phyloP scores from a whole-genome alignment of 2,888 invertebrate genomes.

The Pammene fasciana region DNA sequence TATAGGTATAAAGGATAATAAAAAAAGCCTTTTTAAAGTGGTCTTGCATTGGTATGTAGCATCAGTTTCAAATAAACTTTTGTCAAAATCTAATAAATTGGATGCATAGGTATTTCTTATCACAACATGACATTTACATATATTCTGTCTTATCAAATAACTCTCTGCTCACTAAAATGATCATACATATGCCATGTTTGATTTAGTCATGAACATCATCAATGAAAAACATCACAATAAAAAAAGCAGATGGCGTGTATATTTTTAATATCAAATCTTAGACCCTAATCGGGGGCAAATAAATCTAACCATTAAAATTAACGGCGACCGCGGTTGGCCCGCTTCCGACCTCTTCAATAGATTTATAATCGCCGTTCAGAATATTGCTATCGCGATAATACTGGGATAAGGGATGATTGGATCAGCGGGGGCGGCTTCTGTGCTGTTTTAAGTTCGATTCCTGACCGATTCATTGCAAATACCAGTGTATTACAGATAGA shows the following conservation, averaged over 20 bases:
- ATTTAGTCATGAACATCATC: too few species aligned
- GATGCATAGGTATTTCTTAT: too few species aligned
- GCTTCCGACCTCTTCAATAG: slow-evolving; percentile 73
- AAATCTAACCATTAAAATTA: slow-evolving; percentile 78
- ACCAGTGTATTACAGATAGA: too few species aligned
- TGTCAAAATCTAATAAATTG: too few species aligned
- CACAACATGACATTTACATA: too few species aligned
- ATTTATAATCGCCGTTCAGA: slow-evolving; percentile 75
- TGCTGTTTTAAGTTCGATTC: not conserved
- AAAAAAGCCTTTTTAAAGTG: too few species aligned
- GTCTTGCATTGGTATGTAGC: too few species aligned
- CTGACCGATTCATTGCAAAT: not conserved
- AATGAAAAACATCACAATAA: not conserved
- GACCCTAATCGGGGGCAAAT: slow-evolving; percentile 68
- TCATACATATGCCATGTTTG: too few species aligned
- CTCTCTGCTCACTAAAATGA: too few species aligned
- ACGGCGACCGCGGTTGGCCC: slow-evolving; percentile 59
- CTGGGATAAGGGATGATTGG: slow-evolving; percentile 45
- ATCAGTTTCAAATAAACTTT: too few species aligned
- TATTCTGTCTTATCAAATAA: too few species aligned
- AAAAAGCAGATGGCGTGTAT: not conserved
- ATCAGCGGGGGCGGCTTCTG: not conserved
- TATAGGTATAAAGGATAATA: not conserved
- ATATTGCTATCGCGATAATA: slow-evolving; percentile 61
- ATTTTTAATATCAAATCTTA: not conserved